Base-by-base conservation (phyloP, 2,888 invertebrate genomes). In the Drepanosiphum platanoidis region DNA sequence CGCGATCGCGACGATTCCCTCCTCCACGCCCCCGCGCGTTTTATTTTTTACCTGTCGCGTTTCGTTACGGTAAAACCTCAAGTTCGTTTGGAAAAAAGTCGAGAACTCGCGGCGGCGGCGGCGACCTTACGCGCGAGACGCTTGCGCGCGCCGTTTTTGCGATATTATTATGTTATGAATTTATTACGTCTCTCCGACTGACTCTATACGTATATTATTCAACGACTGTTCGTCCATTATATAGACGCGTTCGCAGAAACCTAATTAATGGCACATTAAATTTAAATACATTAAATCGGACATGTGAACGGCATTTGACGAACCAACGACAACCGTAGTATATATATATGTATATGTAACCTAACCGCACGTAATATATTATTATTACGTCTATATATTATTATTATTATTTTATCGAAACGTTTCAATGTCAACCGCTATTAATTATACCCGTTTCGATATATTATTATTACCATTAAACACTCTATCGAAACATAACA, bases 341-440 rank as follows among this genome's bases (percentile, higher is more conserved):
- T 22, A 22, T 18, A 8, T 42, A 4, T 42, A 52, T 18, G 11
- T 42, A 4, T 42, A 52, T 52, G 22, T 18, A 7, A 52, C 22
- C 22, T 1, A 52, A 22, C 2, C 3, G 22, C 18, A 18, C 18
- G 5, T 22, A 52, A 52, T 32, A 71, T 42, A 39, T 34, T 36
- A 36, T 36, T 36, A 22, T 52, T 11, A 13, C 27, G n/a, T n/a
- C 13, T 30, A 7, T 58, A 5, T 34, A 30, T 8, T 72, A n/a
- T 22, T 58, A 34, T 32, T 42, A 30, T 22, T 30, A 18, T 36
- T 36, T 11, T 39, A 42, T 52, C 30, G 52, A 34, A 52, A 52
- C 34, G 13, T 75, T 75, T 75, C 75, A 75, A 75, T 75, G 75
- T 58, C 75, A n/a, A 58, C 75, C 22, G 34, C 52, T 52, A n/a